A percentile compares a stretch with the other conserved stretches of the same genome.
phyloP scores from a whole-genome alignment of 35 echinoderm and acorn worm genomes.

The Ptychodera flava region DNA sequence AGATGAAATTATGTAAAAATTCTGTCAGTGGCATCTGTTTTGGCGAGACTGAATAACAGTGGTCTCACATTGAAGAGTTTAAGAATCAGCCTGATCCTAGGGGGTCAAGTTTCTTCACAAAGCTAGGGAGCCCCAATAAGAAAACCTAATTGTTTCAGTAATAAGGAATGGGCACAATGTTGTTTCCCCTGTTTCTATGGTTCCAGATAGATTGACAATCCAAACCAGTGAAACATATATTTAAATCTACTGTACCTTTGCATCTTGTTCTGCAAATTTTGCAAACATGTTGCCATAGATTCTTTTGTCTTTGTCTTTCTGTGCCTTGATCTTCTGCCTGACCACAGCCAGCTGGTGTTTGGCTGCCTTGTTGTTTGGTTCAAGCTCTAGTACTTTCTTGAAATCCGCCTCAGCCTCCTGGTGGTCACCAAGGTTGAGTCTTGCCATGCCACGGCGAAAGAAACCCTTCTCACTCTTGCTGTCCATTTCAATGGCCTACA shows the following conservation, averaged over 20 bases:
- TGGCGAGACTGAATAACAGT: too few relatives aligned
- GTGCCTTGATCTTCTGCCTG: constrained; percentile 71
- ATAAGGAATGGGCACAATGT: background rate
- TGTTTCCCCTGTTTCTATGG: background rate
- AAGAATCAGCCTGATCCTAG: background rate
- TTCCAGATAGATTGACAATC: background rate
- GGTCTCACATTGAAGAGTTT: background rate
- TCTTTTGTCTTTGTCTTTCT: constrained; percentile 63
- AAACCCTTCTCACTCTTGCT: constrained; percentile 60
- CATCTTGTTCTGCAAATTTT: constrained; percentile 45
- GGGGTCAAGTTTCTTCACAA: background rate
- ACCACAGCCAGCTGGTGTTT: constrained; percentile 77
- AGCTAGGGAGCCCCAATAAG: background rate
- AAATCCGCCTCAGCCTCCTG: constrained; percentile 68
- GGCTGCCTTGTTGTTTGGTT: constrained; percentile 89
- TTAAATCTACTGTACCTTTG: constrained; percentile 9
- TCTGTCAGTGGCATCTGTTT: too few relatives aligned
- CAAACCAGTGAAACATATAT: background rate
- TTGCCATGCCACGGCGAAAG: constrained; percentile 67
- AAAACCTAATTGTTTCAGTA: background rate
- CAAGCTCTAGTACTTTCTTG: constrained; percentile 56
- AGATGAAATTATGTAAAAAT: too few relatives aligned
- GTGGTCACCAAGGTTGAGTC: constrained; percentile 35
- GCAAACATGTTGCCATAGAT: constrained; percentile 93
- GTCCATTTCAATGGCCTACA: constrained; percentile 76